Evolutionary conservation across 2,797 vertebrate genomes (phyloP).

Genomic region (Staurois parvus): DNA sequence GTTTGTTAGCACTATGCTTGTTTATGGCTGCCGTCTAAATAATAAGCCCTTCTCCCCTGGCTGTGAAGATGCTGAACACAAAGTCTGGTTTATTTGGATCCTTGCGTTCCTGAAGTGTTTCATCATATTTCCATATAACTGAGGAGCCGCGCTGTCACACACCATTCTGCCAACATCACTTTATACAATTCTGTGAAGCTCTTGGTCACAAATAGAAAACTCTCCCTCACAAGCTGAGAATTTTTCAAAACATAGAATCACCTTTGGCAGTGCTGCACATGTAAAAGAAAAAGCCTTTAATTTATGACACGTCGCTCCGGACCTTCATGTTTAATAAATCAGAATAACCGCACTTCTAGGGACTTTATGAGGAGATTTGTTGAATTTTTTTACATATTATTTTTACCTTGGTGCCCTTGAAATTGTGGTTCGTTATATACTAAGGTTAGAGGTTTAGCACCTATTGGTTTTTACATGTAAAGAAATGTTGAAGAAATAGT

Average conservation of each 20-base stretch:
- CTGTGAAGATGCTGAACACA: conserved; percentile 38
- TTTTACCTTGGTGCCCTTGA: neutral
- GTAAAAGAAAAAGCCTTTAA: conserved; percentile 30
- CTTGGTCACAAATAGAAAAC: conserved; percentile 27
- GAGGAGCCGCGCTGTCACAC: conserved; percentile 24
- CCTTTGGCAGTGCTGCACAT: conserved; percentile 23
- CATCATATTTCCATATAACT: conserved; percentile 48
- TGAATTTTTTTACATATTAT: neutral
- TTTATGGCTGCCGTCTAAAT: neutral
- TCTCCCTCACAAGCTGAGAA: conserved; percentile 19
- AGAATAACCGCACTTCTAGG: conserved; percentile 10
- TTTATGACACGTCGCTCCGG: conserved; percentile 13
- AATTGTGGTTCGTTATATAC: neutral
- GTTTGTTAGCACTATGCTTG: neutral
- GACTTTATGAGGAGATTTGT: conserved; percentile 9
- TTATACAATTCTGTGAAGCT: conserved; percentile 31
- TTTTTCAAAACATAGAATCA: conserved; percentile 36
- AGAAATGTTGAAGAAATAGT: neutral
- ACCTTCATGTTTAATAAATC: conserved; percentile 23
- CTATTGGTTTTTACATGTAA: too few relatives aligned
- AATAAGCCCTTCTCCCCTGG: neutral
- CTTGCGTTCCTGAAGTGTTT: conserved; percentile 39
- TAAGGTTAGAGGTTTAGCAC: too few relatives aligned
- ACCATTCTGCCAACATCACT: conserved; percentile 39
- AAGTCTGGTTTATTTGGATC: conserved; percentile 27